phyloP scores from a whole-genome alignment of 1,140 invertebrate genomes.

The Conopomorpha cramerella region DNA sequence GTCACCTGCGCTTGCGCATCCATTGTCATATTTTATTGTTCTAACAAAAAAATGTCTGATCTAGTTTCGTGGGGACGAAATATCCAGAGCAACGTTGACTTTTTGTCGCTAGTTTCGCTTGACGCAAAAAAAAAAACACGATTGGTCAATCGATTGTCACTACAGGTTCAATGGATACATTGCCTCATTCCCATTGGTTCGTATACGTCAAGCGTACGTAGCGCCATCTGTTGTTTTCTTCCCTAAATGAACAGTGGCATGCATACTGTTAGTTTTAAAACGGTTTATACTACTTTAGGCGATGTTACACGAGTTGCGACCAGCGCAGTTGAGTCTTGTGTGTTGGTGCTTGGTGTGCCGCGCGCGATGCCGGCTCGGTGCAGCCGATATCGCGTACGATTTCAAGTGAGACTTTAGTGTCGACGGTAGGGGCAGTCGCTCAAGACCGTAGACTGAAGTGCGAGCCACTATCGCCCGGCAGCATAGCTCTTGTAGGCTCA shows the following conservation, averaged over 20 bases:
- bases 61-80: no score
- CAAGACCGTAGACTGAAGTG: constrained; percentile 94
- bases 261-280: not conserved
- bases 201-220: no score
- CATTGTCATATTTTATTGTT: no score
- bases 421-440: constrained; percentile 87
- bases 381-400: constrained; percentile 90
- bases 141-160: no score
- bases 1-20: no score
- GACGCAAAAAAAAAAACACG: no score
- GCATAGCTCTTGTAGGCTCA: constrained; percentile 92
- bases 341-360: constrained; percentile 36
- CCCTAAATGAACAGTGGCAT: not conserved
- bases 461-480: constrained; percentile 92
- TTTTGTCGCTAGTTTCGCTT: no score
- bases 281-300: not conserved
- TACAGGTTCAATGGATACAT: no score
- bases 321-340: constrained; percentile 52
- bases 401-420: constrained; percentile 94
- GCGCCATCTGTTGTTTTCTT: not conserved
- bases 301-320: not conserved
- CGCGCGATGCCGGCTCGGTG: constrained; percentile 60
- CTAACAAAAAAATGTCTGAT: no score
- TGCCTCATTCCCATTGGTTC: no score
- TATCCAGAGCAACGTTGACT: no score